Base-by-base conservation (phyloP, 2,113 vertebrate genomes). In the Brevimyrus niger region DNA sequence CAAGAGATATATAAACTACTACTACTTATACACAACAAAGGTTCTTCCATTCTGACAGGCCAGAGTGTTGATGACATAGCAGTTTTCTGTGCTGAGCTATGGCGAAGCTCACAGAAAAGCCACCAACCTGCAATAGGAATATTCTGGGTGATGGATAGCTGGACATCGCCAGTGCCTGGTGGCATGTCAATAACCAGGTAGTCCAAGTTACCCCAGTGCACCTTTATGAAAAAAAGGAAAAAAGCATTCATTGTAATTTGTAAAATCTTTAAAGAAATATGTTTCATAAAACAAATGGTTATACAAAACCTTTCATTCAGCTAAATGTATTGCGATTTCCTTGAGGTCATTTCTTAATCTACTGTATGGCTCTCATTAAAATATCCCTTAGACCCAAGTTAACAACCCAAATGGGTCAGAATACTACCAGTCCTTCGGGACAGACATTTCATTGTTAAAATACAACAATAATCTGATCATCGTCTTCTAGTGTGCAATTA, bases 141-240 rank as follows among this genome's bases (percentile, higher is more conserved):
- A 93, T 97, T 99, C 94, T 99, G 98, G 42, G 97, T 97, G 88
- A 99, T 94, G 10, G 98, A 98, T 76, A 99, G 95, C 84, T 99
- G 98, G 5, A 99, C 98, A 90, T 99, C 98, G 93, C 98, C 98
- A 10, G 98, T 99, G 86, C 98, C 98, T 65, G 98, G 98, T 51
- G 98, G 98, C 98, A 99, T 98, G 93, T 99, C 98, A 89, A 99
- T 94, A n/a, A 99, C 96, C 90, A 99, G 94, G 90, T 98, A 99
- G 91, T 99, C 98, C 95, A 99, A 91, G 0, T 95, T 93, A 10
- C 97, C 97, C 98, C 98, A 99, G 61, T 98, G 97, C 88, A 99
- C 98, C 98, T 99, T 89, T 86, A 95, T 94, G 51, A 88, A 23
- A 92, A 89, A 89, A 95, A 94, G 9, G 44, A 47, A n/a, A 92